Conservation (phyloP, 2,888 invertebrate species). For the Cabera pusaria region DNA sequence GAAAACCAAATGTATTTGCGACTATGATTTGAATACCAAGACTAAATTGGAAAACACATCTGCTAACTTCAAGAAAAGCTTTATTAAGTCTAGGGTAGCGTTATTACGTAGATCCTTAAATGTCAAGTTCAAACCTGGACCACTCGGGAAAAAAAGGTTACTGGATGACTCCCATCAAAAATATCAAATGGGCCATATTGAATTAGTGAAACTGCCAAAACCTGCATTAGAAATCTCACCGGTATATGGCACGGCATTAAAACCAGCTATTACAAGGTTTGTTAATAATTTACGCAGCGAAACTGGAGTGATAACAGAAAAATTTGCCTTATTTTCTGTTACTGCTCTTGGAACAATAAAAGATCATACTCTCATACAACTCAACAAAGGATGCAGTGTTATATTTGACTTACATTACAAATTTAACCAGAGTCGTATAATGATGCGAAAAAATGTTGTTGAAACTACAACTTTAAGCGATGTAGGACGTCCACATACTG, state of each 20-base stretch:
- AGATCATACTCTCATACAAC: constrained; percentile 40
- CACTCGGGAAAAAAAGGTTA: constrained; percentile 72
- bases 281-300: constrained; percentile 59
- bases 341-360: constrained; percentile 66
- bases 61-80: constrained; percentile 25
- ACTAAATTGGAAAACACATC: constrained; percentile 29
- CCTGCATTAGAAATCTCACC: constrained; percentile 75
- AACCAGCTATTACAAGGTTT: constrained; percentile 64
- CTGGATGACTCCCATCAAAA: constrained; percentile 71
- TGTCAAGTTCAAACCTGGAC: constrained; percentile 82
- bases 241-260: constrained; percentile 67
- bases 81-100: constrained; percentile 41
- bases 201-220: constrained; percentile 75
- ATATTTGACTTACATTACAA: constrained; percentile 84
- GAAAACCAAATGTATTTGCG: constrained; percentile 54
- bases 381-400: constrained; percentile 52
- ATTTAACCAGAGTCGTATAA: constrained; percentile 80
- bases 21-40: constrained; percentile 48
- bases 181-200: constrained; percentile 66
- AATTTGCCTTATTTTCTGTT: constrained; percentile 82
- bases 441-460: constrained; percentile 66
- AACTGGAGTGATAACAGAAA: constrained; percentile 64
- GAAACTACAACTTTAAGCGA: constrained; percentile 7
- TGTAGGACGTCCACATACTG: no score
- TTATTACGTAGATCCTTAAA: constrained; percentile 57